Conservation (phyloP, 2,113 vertebrate species). For the Pluvialis apricaria region DNA sequence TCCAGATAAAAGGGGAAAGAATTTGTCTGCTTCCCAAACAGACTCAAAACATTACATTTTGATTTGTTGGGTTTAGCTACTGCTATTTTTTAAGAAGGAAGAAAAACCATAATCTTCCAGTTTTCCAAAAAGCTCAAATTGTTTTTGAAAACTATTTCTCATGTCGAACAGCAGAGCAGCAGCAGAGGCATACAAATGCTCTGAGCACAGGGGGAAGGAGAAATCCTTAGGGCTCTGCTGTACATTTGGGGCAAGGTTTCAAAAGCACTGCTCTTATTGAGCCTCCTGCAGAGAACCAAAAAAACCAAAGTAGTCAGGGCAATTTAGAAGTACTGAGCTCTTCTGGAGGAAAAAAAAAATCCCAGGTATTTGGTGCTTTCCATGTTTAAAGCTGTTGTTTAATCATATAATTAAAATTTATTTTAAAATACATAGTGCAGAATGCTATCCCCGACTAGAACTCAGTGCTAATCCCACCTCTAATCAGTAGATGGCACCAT, state of each 20-base stretch:
- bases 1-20: neutral
- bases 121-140: neutral
- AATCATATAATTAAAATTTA: neutral
- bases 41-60: neutral
- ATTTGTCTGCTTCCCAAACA: neutral
- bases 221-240: neutral
- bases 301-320: neutral
- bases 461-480: neutral
- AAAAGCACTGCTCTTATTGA: neutral
- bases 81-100: neutral
- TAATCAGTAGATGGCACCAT: conserved; percentile 71
- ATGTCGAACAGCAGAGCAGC: neutral
- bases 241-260: neutral
- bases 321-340: neutral
- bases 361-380: neutral
- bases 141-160: neutral
- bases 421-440: neutral
- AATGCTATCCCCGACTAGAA: neutral
- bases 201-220: neutral
- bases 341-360: neutral
- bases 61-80: neutral
- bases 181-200: neutral
- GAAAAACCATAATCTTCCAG: neutral
- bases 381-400: neutral
- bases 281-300: neutral